Conservation (phyloP, 2,888 invertebrate species). For the Pandemis heparana region DNA sequence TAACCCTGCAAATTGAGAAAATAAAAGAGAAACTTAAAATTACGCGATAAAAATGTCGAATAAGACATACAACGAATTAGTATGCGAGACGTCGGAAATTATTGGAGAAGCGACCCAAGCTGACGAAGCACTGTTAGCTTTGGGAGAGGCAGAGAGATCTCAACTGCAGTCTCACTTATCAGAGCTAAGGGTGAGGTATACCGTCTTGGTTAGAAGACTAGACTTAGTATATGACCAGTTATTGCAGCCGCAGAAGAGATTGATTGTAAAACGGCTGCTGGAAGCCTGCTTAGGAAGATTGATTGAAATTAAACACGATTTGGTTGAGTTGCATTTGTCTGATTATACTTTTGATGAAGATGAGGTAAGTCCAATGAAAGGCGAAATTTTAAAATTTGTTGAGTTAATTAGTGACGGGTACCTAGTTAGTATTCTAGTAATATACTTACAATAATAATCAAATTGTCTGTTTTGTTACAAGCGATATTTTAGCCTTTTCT, state of each 20-base stretch:
- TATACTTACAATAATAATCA: too few relatives aligned
- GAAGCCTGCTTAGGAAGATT: constrained; percentile 93
- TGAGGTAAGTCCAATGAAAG: constrained; percentile 60
- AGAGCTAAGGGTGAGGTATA: constrained; percentile 93
- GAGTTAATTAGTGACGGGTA: too few relatives aligned
- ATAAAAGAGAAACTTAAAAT: too few relatives aligned
- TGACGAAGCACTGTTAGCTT: constrained; percentile 87
- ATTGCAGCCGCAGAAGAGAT: constrained; percentile 96
- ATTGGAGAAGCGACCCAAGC: constrained; percentile 86
- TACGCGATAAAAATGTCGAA: constrained; percentile 87
- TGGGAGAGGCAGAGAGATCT: constrained; percentile 85
- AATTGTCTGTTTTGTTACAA: too few relatives aligned
- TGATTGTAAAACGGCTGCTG: constrained; percentile 90
- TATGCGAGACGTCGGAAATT: constrained; percentile 85
- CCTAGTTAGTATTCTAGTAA: too few relatives aligned
- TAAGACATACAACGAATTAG: constrained; percentile 89
- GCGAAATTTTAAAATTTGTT: not conserved
- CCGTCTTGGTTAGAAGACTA: constrained; percentile 90
- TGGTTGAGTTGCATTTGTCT: constrained; percentile 93
- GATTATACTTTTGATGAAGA: constrained; percentile 95
- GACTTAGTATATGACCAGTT: constrained; percentile 95
- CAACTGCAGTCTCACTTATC: constrained; percentile 87
- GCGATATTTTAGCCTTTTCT: too few relatives aligned
- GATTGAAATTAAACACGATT: constrained; percentile 94
- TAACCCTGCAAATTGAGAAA: too few relatives aligned